A percentile compares a stretch with the other conserved stretches of the same genome.
Conservation (phyloP, 2,797 vertebrate species). For the Brotogeris chrysoptera region DNA sequence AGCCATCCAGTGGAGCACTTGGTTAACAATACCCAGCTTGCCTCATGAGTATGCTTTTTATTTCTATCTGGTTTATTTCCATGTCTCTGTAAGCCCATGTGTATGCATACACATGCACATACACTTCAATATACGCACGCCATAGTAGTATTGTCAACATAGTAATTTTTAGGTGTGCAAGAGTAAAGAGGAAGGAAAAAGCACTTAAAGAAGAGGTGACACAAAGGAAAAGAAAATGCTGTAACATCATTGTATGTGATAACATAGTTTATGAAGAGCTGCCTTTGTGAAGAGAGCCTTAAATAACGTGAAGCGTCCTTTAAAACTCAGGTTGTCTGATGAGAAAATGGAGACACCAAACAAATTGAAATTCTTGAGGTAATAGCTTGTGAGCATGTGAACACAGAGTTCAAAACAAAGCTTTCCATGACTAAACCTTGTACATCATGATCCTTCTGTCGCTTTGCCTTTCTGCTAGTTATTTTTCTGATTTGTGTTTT, state of each 20-base stretch:
- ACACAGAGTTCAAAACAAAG: neutral
- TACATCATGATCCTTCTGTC: constrained; percentile 10
- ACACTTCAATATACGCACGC: neutral
- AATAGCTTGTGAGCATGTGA: neutral
- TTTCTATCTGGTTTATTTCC: neutral
- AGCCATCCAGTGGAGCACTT: constrained; percentile 96
- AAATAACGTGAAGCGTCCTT: neutral
- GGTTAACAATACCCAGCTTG: constrained; percentile 96
- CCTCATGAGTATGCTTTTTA: constrained; percentile 86
- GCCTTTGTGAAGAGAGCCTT: neutral
- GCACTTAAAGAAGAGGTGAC: neutral
- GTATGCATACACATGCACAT: no score
- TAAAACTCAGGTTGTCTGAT: neutral
- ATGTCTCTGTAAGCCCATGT: neutral
- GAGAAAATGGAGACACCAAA: neutral
- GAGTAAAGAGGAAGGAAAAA: neutral
- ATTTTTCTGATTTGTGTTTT: constrained; percentile 55
- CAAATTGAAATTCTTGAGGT: neutral
- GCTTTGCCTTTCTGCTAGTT: constrained; percentile 32
- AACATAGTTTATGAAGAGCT: neutral
- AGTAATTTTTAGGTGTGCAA: neutral
- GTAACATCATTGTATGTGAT: neutral
- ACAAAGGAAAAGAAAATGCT: neutral
- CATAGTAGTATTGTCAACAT: neutral
- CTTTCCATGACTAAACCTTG: neutral